These are phyloP conservation scores for Daboia siamensis DNA, from an alignment of 2,113 vertebrate species.

Conservation along the genomic window DNA sequence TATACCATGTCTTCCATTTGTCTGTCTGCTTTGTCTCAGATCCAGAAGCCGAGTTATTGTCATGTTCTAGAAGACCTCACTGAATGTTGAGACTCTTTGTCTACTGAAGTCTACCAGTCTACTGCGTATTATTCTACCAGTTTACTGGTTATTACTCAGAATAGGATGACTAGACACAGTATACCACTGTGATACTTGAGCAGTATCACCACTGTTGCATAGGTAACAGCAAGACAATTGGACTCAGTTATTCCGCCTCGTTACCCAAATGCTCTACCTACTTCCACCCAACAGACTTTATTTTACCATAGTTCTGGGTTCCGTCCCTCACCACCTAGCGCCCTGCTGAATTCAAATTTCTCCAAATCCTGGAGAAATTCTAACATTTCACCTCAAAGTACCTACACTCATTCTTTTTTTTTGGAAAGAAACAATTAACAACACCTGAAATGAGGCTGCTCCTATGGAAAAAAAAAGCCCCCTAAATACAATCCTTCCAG, in stretches of 20 bases:
- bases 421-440: neutral
- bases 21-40: neutral
- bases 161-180: neutral
- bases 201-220: neutral
- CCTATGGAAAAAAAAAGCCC: neutral
- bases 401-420: neutral
- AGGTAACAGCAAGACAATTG: neutral
- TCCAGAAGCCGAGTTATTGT: neutral
- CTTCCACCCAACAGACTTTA: neutral
- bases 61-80: neutral
- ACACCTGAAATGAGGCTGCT: neutral
- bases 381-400: neutral
- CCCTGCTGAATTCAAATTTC: neutral
- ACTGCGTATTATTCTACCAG: neutral
- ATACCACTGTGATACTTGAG: neutral
- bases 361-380: neutral
- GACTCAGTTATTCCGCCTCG: neutral
- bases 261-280: neutral
- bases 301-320: neutral
- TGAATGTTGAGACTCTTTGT: neutral
- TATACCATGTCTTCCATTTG: neutral
- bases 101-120: neutral
- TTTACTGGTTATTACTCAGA: neutral
- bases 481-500: neutral
- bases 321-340: neutral